A percentile compares a stretch with the other conserved stretches of the same genome.
Evolutionary conservation across 53 echinoderm and acorn worm genomes (phyloP).

Genomic region (Paelopatides confundens): DNA sequence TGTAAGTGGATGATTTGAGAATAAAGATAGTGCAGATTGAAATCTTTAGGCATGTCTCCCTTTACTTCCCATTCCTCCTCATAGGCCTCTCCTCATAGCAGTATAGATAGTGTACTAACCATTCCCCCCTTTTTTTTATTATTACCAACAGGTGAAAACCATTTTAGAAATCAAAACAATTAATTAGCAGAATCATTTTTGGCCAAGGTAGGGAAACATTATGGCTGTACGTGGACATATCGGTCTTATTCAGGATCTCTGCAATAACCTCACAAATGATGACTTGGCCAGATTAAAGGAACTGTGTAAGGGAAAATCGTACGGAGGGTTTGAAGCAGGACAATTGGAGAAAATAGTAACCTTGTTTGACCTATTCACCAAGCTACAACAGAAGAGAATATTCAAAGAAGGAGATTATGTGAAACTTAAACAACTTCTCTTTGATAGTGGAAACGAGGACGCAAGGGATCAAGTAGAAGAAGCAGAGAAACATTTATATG

Average conservation of each 20-base stretch:
- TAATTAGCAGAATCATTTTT: too few species aligned
- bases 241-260: background rate
- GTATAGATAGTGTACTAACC: too few species aligned
- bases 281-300: background rate
- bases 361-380: background rate
- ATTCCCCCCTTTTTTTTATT: too few species aligned
- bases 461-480: background rate
- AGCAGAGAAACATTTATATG: background rate
- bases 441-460: background rate
- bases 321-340: slow-evolving; percentile 1
- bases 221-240: background rate
- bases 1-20: too few species aligned
- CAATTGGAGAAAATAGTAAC: slow-evolving; percentile 34
- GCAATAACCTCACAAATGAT: background rate
- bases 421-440: background rate
- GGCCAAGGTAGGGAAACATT: too few species aligned
- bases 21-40: too few species aligned
- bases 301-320: background rate
- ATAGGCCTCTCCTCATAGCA: too few species aligned
- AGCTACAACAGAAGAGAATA: slow-evolving; percentile 2
- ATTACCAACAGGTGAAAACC: too few species aligned
- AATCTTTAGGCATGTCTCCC: too few species aligned
- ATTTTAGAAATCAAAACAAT: too few species aligned
- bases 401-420: slow-evolving; percentile 22
- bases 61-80: too few species aligned